Evolutionary conservation across 2,888 invertebrate species (phyloP).

Genomic region (Lagria hirta): DNA sequence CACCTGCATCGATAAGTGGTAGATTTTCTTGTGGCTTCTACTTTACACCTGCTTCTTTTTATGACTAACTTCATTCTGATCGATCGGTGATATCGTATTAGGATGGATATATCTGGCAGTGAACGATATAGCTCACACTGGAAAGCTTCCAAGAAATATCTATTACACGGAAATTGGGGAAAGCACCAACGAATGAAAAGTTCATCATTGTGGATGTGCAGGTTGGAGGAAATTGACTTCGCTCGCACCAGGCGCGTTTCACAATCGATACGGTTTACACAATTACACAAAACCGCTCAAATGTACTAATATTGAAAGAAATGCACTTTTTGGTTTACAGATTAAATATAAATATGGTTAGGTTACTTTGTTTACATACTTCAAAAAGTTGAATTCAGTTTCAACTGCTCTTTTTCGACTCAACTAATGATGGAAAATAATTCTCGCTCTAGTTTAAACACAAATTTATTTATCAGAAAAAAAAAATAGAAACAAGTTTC

Average conservation of each 20-base stretch:
- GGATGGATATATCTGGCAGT: slow-evolving; percentile 17
- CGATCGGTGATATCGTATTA: slow-evolving; percentile 24
- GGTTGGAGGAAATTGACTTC: slow-evolving; percentile 14
- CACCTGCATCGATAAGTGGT: slow-evolving; percentile 25
- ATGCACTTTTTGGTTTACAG: too few relatives aligned
- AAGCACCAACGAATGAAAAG: slow-evolving; percentile 16
- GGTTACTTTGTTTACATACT: too few relatives aligned
- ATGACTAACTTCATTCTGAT: slow-evolving; percentile 20
- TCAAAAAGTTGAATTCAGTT: too few relatives aligned
- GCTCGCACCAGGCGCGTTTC: slow-evolving; percentile 3
- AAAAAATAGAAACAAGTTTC: too few relatives aligned
- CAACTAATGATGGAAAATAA: too few relatives aligned
- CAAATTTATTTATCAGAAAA: too few relatives aligned
- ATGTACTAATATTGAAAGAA: too few relatives aligned
- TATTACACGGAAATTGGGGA: slow-evolving; percentile 13
- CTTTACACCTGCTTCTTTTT: slow-evolving; percentile 31
- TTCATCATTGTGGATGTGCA: slow-evolving; percentile 16
- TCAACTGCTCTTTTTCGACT: too few relatives aligned
- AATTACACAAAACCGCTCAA: too few relatives aligned
- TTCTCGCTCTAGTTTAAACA: too few relatives aligned
- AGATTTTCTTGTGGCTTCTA: slow-evolving; percentile 23
- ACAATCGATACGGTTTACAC: neutral
- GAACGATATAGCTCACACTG: slow-evolving; percentile 7
- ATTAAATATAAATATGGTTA: too few relatives aligned
- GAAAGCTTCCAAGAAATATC: slow-evolving; percentile 18